Evolutionary conservation across 2,797 vertebrate genomes (phyloP), one percentile per base, ranked within the genome.

Genomic region (Phalanger gymnotis): DNA sequence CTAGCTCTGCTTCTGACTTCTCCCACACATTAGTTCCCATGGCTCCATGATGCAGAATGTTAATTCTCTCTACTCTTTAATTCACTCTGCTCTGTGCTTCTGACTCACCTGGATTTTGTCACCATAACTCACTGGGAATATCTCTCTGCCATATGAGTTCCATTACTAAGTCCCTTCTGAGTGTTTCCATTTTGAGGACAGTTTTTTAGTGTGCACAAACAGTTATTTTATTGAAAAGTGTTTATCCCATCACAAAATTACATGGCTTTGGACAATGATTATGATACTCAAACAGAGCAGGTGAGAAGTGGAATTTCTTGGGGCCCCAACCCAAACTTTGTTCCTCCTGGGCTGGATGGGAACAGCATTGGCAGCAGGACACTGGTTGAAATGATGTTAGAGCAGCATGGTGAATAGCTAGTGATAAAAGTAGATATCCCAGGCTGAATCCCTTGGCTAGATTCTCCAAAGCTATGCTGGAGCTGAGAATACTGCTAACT

Each of bases 151-250:
- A n/a, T 66, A 34, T 14, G 6, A n/a, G 61, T 66, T 19, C 34
- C 25, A n/a, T 66, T 66, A 13, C 57, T 31, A 61, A n/a, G 4
- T 5, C 31, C 34, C 34, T 66, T 66, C 61, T 66, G 19, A 19
- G 25, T 1, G 13, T 16, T 28, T 66, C 61, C 61, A 66, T 61
- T 34, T 61, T 61, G 58, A 12, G 22, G 4, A 61, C 11, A 61
- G 4, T 61, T n/a, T n/a, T n/a, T 51, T 51, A 51, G 73, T 51
- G 73, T 87, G 22, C 66, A 73, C n/a, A n/a, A n/a, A n/a, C 73
- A 90, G 52, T 90, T n/a, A 31, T 90, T 90, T 90, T 90, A 90
- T 90, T 90, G 90, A 54, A 90, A 90, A 90, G 52, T 90, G 5
- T 54, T 90, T 54, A 90, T 54, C 30, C 28, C 90, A n/a, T 90